Base-by-base conservation (phyloP, 2,113 vertebrate genomes). In the Prietella phreatophila region DNA sequence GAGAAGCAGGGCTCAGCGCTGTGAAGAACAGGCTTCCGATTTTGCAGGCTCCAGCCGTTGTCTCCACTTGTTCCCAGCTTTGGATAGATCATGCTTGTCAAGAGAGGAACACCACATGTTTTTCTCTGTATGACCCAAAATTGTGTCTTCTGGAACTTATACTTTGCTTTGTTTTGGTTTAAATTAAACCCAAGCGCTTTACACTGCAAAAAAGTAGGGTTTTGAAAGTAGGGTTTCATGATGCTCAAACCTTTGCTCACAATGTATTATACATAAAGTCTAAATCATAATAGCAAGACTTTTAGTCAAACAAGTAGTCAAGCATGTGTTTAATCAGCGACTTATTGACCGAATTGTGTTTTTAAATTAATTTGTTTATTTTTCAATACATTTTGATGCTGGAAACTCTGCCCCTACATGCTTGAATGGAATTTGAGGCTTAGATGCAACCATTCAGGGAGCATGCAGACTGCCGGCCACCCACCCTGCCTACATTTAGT, bases 41-140 rank as follows among this genome's bases (percentile, higher is more conserved):
- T 85, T 30, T 83, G 36, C 50, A 67, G 88, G 86, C 85, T 89
- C 56, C 75, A 71, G 85, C 81, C 83, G 8, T 82, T 85, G 89
- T 84, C 58, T 85, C 56, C 82, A n/a, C 76, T 78, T 91, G 82
- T 91, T 93, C 88, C 88, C 92, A 94, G 93, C 93, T 93, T 92
- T 93, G 86, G 80, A 88, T 83, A 39, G 39, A 84, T 82, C 67
- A 86, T 63, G 10, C 85, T 89, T 92, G 90, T 90, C 91, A 92
- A 90, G 60, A 84, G 69, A 89, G 76, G 25, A 42, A 39, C 86
- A 82, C 86, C 76, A n/a, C 81, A 71, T 85, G 88, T 82, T 71
- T 86, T 79, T 58, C 27, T 11, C 84, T 79, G 53, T 73, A 83
- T 79, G 27, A 85, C 84, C 15, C 82, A 81, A 88, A 84, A 83